These are phyloP conservation scores for Lepilemur ruficaudatus DNA, from an alignment of 2,797 vertebrate species.

Conservation along the genomic window DNA sequence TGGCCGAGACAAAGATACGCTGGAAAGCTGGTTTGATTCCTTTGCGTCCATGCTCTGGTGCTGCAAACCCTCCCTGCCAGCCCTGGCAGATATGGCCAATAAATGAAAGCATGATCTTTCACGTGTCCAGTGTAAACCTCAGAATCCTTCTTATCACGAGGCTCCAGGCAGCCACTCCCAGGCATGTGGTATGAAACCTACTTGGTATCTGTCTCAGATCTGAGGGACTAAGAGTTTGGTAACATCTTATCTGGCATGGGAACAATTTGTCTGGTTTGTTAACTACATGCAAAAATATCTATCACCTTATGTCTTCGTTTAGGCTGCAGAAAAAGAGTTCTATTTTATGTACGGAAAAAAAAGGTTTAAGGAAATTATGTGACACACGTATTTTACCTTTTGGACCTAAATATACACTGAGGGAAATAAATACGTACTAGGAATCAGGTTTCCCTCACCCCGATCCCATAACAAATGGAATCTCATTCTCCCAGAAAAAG, in stretches of 20 bases:
- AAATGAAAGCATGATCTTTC: fast-evolving
- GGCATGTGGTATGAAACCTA: background rate
- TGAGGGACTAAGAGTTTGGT: background rate
- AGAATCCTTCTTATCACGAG: background rate
- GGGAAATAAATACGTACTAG: background rate
- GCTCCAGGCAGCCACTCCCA: background rate
- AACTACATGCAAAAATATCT: background rate
- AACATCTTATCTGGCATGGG: background rate
- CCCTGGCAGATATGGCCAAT: background rate
- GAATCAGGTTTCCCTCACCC: too few species aligned
- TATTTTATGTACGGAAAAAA: background rate
- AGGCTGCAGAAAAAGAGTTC: background rate
- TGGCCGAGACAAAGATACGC: background rate
- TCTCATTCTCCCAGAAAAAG: background rate
- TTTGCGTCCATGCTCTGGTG: fast-evolving
- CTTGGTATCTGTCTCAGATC: background rate
- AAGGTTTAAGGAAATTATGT: background rate
- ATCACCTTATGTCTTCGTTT: background rate
- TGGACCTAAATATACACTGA: background rate
- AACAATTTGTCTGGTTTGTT: background rate
- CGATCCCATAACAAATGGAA: background rate
- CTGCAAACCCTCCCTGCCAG: fast-evolving
- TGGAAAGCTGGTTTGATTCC: background rate
- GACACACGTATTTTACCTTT: background rate
- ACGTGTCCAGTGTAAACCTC: background rate